Evolutionary conservation across 2,113 vertebrate species (phyloP).

Genomic region (Emydura subglobosa): DNA sequence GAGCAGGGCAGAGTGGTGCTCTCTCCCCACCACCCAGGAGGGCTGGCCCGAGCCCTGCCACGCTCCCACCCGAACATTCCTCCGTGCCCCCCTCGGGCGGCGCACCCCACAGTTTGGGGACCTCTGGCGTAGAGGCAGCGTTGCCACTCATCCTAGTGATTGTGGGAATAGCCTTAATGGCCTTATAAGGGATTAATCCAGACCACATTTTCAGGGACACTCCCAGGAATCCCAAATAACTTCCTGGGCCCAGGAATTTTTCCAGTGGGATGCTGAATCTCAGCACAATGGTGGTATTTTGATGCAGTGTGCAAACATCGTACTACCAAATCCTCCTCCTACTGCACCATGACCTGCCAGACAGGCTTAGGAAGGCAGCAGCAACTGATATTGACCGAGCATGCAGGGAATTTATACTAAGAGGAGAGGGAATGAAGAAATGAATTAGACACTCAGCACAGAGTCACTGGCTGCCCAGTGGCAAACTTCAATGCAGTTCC

Average conservation of each 20-base stretch:
- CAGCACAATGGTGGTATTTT: background rate
- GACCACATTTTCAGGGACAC: background rate
- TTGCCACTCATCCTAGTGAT: background rate
- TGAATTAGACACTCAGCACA: background rate
- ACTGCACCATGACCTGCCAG: background rate
- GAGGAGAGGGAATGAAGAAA: background rate
- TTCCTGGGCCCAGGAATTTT: background rate
- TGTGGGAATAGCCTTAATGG: background rate
- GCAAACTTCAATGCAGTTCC: background rate
- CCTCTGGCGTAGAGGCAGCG: too few species aligned
- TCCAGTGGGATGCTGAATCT: background rate
- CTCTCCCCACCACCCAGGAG: too few species aligned
- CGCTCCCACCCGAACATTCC: too few species aligned
- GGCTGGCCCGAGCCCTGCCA: too few species aligned
- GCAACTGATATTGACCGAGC: background rate
- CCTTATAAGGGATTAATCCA: background rate
- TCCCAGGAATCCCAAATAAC: background rate
- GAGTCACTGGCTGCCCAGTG: background rate
- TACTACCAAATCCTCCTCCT: background rate
- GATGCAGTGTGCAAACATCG: background rate
- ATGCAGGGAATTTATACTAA: background rate
- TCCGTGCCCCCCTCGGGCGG: too few species aligned
- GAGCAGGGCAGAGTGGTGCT: too few species aligned
- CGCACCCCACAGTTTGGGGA: too few species aligned
- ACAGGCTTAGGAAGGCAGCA: background rate